Base-by-base conservation (phyloP, 2,113 vertebrate genomes). In the Neomonachus schauinslandi region DNA sequence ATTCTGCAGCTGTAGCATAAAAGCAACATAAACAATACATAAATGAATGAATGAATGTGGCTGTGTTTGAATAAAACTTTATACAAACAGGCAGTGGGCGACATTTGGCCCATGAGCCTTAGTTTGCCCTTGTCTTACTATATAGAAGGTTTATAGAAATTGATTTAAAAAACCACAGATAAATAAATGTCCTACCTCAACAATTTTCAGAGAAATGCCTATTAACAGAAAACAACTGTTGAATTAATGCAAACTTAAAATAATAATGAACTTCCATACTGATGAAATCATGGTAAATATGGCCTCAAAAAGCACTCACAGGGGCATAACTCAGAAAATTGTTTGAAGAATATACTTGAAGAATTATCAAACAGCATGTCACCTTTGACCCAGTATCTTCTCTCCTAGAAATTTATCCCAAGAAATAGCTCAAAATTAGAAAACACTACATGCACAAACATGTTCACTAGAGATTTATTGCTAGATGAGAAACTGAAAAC, bases 391-490 rank as follows among this genome's bases (percentile, higher is more conserved):
- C 6, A n/a, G 31, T 71, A 53, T 61, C 61, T 95, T 87, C 15
- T 82, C 36, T 72, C 19, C 33, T 72, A 86, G 57, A 61, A 95
- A 91, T 81, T 51, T 81, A 95, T 69, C 42, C n/a, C 65, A 80
- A 89, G 46, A 95, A 93, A 67, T 57, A 79, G 18, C 9, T 84
- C 61, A 91, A 91, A 94, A 94, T 72, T 69, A 89, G 83, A 84
- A 92, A 95, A 88, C 84, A 55, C 49, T 74, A 46, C 5, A 3
- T 77, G 55, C 22, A 81, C 46, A 2, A 94, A 87, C 21, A 77
- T 82, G 55, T 91, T 71, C 31, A n/a, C 63, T 79, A 67, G 42
- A 72, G 21, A 82, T 65, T 84, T 89, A 69, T 72, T 51, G 55
- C 55, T 49, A 89, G 71, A 81, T 36, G 8, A 89, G 69, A 89